Evolutionary conservation across 2,888 invertebrate species (phyloP), one percentile per base, ranked within the genome.

Genomic region (Philonicus albiceps): DNA sequence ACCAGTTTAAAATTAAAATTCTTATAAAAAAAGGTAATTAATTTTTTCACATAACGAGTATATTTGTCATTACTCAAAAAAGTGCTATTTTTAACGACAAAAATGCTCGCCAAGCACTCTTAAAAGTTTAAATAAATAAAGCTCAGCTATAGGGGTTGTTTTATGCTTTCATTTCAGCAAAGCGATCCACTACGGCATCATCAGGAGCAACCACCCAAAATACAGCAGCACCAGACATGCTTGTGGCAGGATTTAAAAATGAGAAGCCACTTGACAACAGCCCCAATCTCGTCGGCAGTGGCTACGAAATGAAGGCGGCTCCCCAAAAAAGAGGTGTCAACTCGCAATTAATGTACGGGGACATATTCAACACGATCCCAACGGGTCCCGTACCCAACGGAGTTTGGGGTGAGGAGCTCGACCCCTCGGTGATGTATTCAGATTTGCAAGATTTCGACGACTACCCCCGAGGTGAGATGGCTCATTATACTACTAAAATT

Each of bases 401-500:
- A 22, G 89, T 91, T 31, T 92, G 92, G 92, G 88, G 89, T 6
- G 92, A 92, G 86, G 92, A 92, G 43, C 89, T 91, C 85, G 92
- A 92, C 88, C 89, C 91, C 16, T 88, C 90, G 31, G 88, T 90
- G 43, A 87, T 90, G 88, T 90, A 90, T 86, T 88, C 89, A 1
- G 92, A 92, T 83, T 86, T 91, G 55, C 91, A 91, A 89, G 91
- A 91, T 2, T 87, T 91, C 85, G 92, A 92, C 37, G 91, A 92
- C 80, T 92, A 91, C 88, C 89, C 89, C 64, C 86, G 91, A 13
- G 90, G 90, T 88, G 89, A 90, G 87, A 88, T 89, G 7, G 6
- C 19, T 31, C 11, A 8, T 55, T 40, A 5, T 30, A 73, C 16
- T 43, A 49, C n/a, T 22, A 40, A 31, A 31, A n/a, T 53, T 49